A percentile compares a stretch with the other conserved stretches of the same genome.
Evolutionary conservation across 2,888 invertebrate species (phyloP).

Genomic region (Phengaris arion): DNA sequence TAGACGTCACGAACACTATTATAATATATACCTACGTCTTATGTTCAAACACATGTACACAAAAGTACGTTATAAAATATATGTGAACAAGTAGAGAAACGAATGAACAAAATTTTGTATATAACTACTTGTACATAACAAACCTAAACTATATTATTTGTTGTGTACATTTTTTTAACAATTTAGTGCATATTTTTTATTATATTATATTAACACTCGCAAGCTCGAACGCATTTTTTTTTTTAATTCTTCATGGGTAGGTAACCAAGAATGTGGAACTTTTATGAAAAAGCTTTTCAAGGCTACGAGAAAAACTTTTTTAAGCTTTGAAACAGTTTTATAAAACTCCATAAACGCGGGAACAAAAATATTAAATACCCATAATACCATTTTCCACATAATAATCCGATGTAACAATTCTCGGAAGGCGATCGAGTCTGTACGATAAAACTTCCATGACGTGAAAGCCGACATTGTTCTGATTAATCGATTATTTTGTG

Average conservation of each 20-base stretch:
- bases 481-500: slow-evolving; percentile 28
- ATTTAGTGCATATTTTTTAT: too few relatives aligned
- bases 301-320: not conserved
- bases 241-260: too few relatives aligned
- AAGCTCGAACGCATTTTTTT: too few relatives aligned
- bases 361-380: not conserved
- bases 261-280: too few relatives aligned
- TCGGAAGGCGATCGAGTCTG: slow-evolving; percentile 28
- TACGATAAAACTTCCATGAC: slow-evolving; percentile 27
- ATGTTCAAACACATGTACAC: too few relatives aligned
- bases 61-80: too few relatives aligned
- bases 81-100: too few relatives aligned
- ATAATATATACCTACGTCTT: not conserved
- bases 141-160: too few relatives aligned
- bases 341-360: not conserved
- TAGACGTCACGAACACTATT: not conserved
- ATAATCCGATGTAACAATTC: slow-evolving; percentile 29
- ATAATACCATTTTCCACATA: slow-evolving; percentile 20
- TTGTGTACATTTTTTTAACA: too few relatives aligned
- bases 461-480: slow-evolving; percentile 4
- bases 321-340: not conserved
- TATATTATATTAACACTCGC: too few relatives aligned
- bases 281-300: not conserved
- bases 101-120: too few relatives aligned
- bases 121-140: too few relatives aligned